These are phyloP conservation scores for Bergia sp. DNA, from an alignment of 92 coral and sea anemone species.

Conservation along the genomic window DNA sequence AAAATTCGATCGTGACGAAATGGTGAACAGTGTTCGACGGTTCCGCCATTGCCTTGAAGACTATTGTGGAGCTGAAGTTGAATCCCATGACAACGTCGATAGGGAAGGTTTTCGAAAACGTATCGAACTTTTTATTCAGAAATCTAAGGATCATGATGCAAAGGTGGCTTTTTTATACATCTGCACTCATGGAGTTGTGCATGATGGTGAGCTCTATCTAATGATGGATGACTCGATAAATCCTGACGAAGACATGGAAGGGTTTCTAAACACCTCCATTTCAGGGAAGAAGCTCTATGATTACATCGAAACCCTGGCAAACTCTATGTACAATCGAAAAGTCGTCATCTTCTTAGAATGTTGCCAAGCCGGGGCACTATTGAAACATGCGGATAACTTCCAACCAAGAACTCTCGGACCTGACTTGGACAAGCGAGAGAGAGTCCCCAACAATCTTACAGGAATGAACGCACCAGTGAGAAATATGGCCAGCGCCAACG, in stretches of 20 bases:
- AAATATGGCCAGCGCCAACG: background rate
- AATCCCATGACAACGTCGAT: background rate
- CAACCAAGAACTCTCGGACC: background rate
- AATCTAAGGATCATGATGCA: background rate
- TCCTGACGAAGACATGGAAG: background rate
- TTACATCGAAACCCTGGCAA: background rate
- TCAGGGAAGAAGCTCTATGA: background rate
- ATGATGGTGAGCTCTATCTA: background rate
- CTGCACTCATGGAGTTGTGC: constrained; percentile 8
- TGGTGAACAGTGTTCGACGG: background rate
- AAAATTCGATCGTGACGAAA: constrained; percentile 7
- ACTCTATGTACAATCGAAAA: background rate
- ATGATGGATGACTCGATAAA: constrained; percentile 25
- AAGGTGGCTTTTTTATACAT: background rate
- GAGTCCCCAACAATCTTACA: background rate
- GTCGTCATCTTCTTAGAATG: constrained; percentile 12
- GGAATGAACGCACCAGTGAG: background rate
- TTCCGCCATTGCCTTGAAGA: background rate
- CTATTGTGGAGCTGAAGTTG: background rate
- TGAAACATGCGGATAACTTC: background rate
- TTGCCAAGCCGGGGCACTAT: constrained; percentile 3
- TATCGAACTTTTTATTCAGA: background rate
- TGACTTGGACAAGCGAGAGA: background rate
- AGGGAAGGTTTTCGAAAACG: background rate
- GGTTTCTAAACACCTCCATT: constrained; percentile 2